Conservation (phyloP, 2,888 invertebrate genomes). For the Drosophila formosana region DNA sequence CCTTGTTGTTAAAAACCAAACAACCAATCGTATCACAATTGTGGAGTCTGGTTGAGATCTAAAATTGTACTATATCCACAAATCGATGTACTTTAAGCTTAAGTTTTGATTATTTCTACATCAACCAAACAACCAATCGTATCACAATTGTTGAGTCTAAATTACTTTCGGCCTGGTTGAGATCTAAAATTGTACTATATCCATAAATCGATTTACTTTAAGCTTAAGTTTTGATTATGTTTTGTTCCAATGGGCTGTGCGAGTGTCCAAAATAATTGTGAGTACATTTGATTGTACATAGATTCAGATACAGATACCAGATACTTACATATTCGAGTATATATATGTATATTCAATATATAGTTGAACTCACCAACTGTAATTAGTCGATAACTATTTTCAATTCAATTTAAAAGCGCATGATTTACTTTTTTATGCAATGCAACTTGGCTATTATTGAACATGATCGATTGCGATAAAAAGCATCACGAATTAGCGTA, state of each 20-base stretch:
- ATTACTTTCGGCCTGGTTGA: conserved; percentile 4
- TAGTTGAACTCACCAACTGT: conserved; percentile 17
- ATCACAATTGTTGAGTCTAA: conserved; percentile 1
- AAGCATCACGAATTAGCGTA: conserved; percentile 41
- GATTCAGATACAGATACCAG: conserved; percentile 10
- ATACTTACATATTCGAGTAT: conserved; percentile 6
- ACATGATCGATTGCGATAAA: not conserved
- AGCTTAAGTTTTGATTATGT: conserved; percentile 22
- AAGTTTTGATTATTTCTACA: conserved; percentile 17
- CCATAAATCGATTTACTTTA: conserved; percentile 13
- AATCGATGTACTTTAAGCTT: conserved; percentile 7
- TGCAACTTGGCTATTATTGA: not conserved
- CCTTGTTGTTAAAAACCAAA: conserved; percentile 21
- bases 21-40: not conserved
- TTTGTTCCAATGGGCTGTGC: conserved; percentile 72
- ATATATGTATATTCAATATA: conserved; percentile 12
- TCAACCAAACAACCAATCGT: not conserved
- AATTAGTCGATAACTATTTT: conserved; percentile 8
- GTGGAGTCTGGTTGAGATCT: conserved; percentile 9
- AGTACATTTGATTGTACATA: conserved; percentile 44
- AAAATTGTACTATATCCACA: conserved; percentile 16
- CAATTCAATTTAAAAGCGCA: too few species aligned
- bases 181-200: conserved; percentile 20
- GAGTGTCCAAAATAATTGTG: conserved; percentile 64
- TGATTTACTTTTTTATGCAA: not conserved